Base-by-base conservation (phyloP, 1,140 invertebrate species). In the Vanessa atalanta region DNA sequence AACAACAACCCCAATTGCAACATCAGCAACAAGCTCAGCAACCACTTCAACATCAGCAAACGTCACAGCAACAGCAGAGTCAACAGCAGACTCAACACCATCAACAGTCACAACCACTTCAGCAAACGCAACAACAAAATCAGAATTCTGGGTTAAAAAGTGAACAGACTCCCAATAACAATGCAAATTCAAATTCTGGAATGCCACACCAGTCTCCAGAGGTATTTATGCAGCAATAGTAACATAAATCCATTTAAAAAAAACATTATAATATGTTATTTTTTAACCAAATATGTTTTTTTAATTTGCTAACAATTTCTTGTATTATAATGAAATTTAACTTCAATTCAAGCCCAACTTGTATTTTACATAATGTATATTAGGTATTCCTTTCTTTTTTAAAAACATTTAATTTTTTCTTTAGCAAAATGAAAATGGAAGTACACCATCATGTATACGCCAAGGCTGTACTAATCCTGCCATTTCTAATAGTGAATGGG, bases 401-500 rank as follows among this genome's bases (percentile, higher is more conserved):
- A 9, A 16, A 57, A 26, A n/a, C n/a, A 8, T 23, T 23, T 12
- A 13, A 50, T 57, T 50, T 55, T 15, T 48, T 31, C 80, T 82
- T 81, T 88, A 84, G 91, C 88, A 85, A 91, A 94, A 83, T 86
- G 91, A 83, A 92, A 92, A 85, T 93, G 93, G 86, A 84, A 93
- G 93, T 76, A 90, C 94, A 75, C 95, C 95, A 80, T 95, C 95
- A 63, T 99, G 97, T 93, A 96, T 98, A 80, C 95, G 98, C 72
- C 96, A 97, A 83, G 98, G 98, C 65, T 99, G 98, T 91, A 95
- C 95, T 47, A 99, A 99, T 93, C 95, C 95, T 53, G 97, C 98
- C 60, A 96, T 98, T 78, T 95, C 97, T 55, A 98, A 97, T 93
- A 96, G 96, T 65, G 98, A 98, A 92, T 99, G 98, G 98, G 98